These are phyloP conservation scores for Akabosia matsudoensis DNA, from an alignment of 1,140 invertebrate genomes.

Conservation along the genomic window DNA sequence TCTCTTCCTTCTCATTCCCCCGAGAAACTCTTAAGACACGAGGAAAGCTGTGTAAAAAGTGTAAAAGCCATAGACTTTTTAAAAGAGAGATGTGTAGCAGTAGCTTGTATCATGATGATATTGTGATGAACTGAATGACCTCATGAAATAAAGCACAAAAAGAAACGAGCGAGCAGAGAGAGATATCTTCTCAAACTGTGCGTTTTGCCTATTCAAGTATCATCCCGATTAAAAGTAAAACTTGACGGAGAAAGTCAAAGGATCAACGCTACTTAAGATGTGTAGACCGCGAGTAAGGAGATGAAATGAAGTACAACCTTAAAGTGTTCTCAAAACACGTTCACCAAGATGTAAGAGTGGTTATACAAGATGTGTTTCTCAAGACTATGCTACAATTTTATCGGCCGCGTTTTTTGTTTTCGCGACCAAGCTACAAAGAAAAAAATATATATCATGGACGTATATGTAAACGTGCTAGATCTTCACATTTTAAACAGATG, in stretches of 20 bases:
- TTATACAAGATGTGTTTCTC: no score
- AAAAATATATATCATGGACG: no score
- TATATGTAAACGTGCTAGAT: no score
- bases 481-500: no score
- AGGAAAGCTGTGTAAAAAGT: neutral
- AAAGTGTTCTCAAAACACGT: no score
- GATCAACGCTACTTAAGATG: neutral
- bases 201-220: constrained; percentile 4
- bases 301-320: neutral
- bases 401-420: no score
- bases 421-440: no score
- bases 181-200: neutral
- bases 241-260: neutral
- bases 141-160: constrained; percentile 4
- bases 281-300: neutral
- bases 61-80: neutral
- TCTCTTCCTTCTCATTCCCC: neutral
- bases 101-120: neutral
- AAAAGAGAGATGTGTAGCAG: no score
- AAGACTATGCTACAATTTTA: no score
- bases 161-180: neutral
- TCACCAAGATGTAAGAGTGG: no score
- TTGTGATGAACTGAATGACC: constrained; percentile 10
- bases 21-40: neutral
- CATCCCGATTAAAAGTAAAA: constrained; percentile 20